Conservation (phyloP, 2,113 vertebrate genomes). For the Microcebus lehilahytsara region DNA sequence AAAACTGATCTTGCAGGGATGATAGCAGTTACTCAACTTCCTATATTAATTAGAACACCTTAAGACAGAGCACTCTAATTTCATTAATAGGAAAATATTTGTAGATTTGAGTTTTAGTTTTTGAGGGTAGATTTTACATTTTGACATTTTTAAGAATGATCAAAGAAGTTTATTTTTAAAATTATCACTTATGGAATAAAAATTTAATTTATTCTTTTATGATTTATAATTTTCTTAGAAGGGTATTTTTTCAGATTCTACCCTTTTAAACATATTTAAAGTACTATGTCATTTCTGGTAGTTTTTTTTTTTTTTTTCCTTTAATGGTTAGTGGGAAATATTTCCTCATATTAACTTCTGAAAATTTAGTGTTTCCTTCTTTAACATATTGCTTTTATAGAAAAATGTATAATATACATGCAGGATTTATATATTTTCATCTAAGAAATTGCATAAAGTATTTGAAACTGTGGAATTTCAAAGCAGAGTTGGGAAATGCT, state of each 20-base stretch:
- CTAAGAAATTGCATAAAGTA: not conserved
- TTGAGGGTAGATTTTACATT: not conserved
- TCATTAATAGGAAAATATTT: not conserved
- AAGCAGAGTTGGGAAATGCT: not conserved
- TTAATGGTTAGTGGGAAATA: not conserved
- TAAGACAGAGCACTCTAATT: not conserved
- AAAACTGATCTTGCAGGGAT: not conserved
- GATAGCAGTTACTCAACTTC: not conserved
- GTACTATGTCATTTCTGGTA: not conserved
- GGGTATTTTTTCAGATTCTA: not conserved
- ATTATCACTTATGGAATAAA: not conserved
- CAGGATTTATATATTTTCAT: not conserved
- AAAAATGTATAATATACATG: not conserved
- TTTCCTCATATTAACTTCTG: not conserved
- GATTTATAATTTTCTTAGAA: not conserved
- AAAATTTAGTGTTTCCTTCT: not conserved
- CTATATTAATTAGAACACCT: not conserved
- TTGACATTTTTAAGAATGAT: conserved; percentile 1
- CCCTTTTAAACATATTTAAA: not conserved
- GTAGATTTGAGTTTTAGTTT: not conserved
- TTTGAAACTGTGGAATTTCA: not conserved
- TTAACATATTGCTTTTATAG: not conserved
- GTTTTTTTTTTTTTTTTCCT: not conserved
- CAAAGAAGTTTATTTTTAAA: not conserved
- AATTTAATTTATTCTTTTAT: conserved; percentile 29